These are phyloP conservation scores for Hyla sarda DNA, from an alignment of 2,113 vertebrate species.

Conservation along the genomic window DNA sequence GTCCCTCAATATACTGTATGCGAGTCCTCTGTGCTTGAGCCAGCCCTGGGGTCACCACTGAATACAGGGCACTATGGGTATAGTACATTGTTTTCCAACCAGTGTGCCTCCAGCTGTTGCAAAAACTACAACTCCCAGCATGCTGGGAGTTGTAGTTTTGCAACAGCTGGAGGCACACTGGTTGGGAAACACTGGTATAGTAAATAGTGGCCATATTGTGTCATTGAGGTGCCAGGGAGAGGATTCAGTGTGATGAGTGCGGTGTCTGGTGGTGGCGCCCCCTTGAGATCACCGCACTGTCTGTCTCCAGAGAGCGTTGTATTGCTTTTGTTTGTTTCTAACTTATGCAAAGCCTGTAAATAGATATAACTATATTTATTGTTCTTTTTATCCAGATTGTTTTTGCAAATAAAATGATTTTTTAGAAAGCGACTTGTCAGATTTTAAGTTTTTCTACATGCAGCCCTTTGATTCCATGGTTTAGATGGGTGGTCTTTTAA, in stretches of 20 bases:
- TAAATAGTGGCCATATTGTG: neutral
- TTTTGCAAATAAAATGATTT: constrained; percentile 52
- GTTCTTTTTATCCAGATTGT: constrained; percentile 46
- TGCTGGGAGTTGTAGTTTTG: too few relatives aligned
- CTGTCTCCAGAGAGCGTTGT: neutral
- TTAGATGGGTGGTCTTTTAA: too few relatives aligned
- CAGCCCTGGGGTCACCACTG: neutral
- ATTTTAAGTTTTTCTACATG: neutral
- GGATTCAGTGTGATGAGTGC: neutral
- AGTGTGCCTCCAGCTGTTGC: too few relatives aligned
- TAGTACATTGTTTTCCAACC: too few relatives aligned
- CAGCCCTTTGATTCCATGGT: too few relatives aligned
- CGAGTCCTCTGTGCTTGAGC: neutral
- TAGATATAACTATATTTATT: constrained; percentile 56
- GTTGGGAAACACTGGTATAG: too few relatives aligned
- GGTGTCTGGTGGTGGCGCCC: neutral
- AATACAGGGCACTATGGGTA: neutral
- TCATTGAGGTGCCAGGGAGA: neutral
- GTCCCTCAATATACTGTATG: neutral
- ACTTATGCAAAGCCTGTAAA: constrained; percentile 56
- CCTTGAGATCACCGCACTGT: neutral
- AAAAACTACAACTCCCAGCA: too few relatives aligned
- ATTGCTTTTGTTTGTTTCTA: constrained; percentile 47
- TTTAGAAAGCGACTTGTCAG: constrained; percentile 8
- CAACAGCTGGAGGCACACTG: too few relatives aligned